A percentile compares a stretch with the other conserved stretches of the same genome.
Conservation (phyloP, 23 tunicate genomes). For the Halocynthia roretzi region DNA sequence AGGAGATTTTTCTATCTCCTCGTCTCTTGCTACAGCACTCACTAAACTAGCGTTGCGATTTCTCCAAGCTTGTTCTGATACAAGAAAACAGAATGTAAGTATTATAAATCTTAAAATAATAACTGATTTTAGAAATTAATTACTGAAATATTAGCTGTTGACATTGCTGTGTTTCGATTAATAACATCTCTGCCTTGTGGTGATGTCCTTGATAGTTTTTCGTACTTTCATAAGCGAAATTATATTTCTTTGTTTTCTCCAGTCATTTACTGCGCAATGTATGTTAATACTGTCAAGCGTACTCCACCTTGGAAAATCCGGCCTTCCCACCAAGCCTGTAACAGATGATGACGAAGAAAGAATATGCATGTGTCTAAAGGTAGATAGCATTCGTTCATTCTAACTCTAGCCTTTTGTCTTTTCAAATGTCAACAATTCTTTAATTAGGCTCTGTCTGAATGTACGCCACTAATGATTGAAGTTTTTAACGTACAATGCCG, state of each 20-base stretch:
- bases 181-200: no score
- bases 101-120: neutral
- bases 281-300: conserved; percentile 92
- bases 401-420: neutral
- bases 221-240: no score
- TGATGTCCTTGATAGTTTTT: no score
- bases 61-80: conserved; percentile 31
- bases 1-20: conserved; percentile 79
- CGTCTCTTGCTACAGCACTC: conserved; percentile 81
- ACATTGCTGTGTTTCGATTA: no score
- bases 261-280: conserved; percentile 84
- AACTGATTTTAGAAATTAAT: no score
- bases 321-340: conserved; percentile 76
- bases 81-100: conserved; percentile 80
- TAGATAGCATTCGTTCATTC: conserved; percentile 7
- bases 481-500: conserved; percentile 64
- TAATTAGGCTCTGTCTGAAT: conserved; percentile 63
- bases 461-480: conserved; percentile 37
- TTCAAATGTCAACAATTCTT: neutral
- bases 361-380: conserved; percentile 72
- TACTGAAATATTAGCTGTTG: no score
- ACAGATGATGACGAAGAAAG: conserved; percentile 87
- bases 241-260: neutral
- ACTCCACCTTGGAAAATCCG: conserved; percentile 73
- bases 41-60: conserved; percentile 92